These are phyloP conservation scores for Lagria hirta DNA, from an alignment of 2,888 invertebrate species.

Conservation along the genomic window DNA sequence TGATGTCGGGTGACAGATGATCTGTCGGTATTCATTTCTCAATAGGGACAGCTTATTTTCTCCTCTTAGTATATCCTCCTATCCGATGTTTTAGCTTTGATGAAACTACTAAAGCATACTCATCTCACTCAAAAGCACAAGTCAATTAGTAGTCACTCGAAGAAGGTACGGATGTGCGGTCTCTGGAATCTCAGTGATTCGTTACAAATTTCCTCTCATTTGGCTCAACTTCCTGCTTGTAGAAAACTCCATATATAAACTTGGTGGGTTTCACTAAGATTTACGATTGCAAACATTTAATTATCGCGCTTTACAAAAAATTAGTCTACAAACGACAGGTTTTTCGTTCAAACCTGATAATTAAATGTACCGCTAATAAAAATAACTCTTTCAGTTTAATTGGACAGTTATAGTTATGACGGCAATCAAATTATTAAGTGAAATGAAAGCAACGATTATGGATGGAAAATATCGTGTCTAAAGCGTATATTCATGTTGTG, in stretches of 20 bases:
- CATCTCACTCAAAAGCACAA: too few relatives aligned
- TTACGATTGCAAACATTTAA: conserved; percentile 16
- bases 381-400: conserved; percentile 13
- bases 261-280: conserved; percentile 11
- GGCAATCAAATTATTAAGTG: conserved; percentile 10
- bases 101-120: too few relatives aligned
- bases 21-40: too few relatives aligned
- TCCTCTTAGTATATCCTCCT: too few relatives aligned
- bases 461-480: too few relatives aligned
- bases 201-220: conserved; percentile 30
- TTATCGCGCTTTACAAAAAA: conserved; percentile 5
- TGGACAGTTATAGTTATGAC: conserved; percentile 14
- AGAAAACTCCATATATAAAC: conserved; percentile 10
- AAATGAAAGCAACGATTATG: conserved; percentile 11
- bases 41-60: too few relatives aligned
- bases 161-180: conserved; percentile 25
- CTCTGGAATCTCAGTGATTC: conserved; percentile 29
- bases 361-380: conserved; percentile 8
- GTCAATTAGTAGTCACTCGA: conserved; percentile 27
- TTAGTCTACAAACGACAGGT: background rate
- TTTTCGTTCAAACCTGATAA: conserved; percentile 2
- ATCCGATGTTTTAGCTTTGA: too few relatives aligned
- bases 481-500: too few relatives aligned
- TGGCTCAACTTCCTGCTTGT: conserved; percentile 23
- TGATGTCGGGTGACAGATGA: too few relatives aligned